Evolutionary conservation across 2,888 invertebrate species (phyloP).

Genomic region (Caradrina clavipalpis): DNA sequence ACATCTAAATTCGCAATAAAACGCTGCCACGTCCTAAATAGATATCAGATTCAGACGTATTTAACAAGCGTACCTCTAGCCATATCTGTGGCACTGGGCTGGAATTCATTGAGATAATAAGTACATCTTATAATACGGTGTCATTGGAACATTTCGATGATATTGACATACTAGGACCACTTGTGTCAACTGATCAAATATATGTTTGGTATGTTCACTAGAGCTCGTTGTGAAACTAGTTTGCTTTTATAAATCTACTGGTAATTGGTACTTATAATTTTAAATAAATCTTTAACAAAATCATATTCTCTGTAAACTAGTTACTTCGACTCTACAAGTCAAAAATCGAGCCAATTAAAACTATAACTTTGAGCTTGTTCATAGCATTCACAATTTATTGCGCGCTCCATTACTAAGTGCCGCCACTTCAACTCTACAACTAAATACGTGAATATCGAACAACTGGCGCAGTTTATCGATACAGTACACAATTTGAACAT

Average conservation of each 20-base stretch:
- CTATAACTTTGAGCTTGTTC: background rate
- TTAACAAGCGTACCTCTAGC: background rate
- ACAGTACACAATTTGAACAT: background rate
- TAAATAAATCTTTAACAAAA: background rate
- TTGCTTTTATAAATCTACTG: no score
- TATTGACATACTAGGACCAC: constrained; percentile 24
- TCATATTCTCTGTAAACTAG: background rate
- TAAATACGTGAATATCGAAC: background rate
- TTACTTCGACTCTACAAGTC: background rate
- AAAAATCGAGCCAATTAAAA: constrained; percentile 1
- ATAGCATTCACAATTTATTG: background rate
- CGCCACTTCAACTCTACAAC: background rate
- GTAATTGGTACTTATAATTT: background rate
- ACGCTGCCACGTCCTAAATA: background rate
- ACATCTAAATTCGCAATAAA: constrained; percentile 8
- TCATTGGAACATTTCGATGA: constrained; percentile 3
- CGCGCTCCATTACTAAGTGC: background rate
- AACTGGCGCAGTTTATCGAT: background rate
- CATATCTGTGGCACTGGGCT: constrained; percentile 2
- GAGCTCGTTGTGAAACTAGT: no score
- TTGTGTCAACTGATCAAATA: constrained; percentile 27
- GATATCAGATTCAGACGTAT: constrained; percentile 6
- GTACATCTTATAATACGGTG: background rate
- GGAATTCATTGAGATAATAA: constrained; percentile 14
- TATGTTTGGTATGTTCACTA: no score